Evolutionary conservation across 2,113 vertebrate species (phyloP), one percentile per base, ranked within the genome.

Genomic region (Istiophorus platypterus): DNA sequence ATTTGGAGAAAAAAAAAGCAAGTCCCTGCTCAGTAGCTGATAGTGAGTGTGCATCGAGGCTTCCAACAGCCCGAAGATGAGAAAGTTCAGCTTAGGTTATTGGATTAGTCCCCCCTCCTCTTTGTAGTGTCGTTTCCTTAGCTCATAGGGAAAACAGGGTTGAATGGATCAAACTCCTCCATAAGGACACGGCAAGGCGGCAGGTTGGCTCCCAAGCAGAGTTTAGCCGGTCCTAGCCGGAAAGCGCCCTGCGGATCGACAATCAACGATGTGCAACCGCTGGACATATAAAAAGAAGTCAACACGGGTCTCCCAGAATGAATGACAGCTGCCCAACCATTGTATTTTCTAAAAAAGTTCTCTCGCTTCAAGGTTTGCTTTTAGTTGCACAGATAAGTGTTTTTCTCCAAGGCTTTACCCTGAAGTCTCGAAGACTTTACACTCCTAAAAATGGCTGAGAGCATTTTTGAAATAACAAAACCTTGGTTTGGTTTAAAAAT

Each of bases 51-150:
- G 68, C 42, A 80, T 79, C 26, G 71, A 75, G 62, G 75, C 80
- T 59, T 75, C 82, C 70, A 78, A 81, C 57, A 58, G 87, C 80
- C 72, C 71, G 57, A 22, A 87, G 89, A 89, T 45, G 71, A 85
- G 45, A 51, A 61, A 81, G 80, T 89, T 93, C 74, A 81, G 20
- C 58, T 42, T 62, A 89, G 85, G 85, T 80, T 85, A 80, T 80
- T 63, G 76, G 84, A 91, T 90, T 84, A 86, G 65, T 54, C 4
- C 20, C 56, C n/a, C 70, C 31, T 61, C 49, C 73, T 81, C 78
- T 91, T 31, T 85, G 56, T 77, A 59, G 80, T 63, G 77, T 69
- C 5, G 34, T 41, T 72, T 85, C 52, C 67, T 86, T 39, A 74
- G 79, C 83, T 39, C 47, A 49, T 5, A 57, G 69, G 56, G 45